Percentiles rank a stretch among this genome's conserved stretches.
Conservation (phyloP, 1,140 invertebrate genomes). For the Araneus ventricosus region DNA sequence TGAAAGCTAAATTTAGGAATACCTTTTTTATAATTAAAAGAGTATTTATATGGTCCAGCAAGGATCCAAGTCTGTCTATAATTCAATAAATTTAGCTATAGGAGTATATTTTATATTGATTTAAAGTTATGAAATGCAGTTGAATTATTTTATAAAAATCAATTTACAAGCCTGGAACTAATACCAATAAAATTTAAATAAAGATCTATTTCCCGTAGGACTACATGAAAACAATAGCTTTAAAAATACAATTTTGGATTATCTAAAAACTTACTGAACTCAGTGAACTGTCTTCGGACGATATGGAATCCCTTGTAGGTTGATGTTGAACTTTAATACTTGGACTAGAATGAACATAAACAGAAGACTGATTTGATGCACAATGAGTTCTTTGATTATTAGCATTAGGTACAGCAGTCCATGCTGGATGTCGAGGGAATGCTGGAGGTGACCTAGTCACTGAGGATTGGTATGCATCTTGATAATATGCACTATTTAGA, state of each 20-base stretch:
- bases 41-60: too few species aligned
- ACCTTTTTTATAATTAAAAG: too few species aligned
- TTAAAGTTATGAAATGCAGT: too few species aligned
- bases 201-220: too few species aligned
- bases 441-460: constrained; percentile 62
- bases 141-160: too few species aligned
- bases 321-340: constrained; percentile 63
- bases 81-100: too few species aligned
- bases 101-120: too few species aligned
- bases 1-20: too few species aligned
- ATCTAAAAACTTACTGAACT: constrained; percentile 61
- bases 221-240: too few species aligned
- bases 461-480: constrained; percentile 69
- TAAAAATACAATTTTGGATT: not conserved
- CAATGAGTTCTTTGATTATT: constrained; percentile 73
- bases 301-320: constrained; percentile 70
- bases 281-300: constrained; percentile 77
- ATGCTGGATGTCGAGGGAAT: constrained; percentile 64
- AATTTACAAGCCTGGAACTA: too few species aligned
- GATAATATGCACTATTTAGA: constrained; percentile 73
- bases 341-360: constrained; percentile 73
- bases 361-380: constrained; percentile 56
- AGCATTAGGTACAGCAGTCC: constrained; percentile 69
- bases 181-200: too few species aligned
- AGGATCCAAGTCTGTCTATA: too few species aligned